A percentile compares a stretch with the other conserved stretches of the same genome.
Evolutionary conservation across 2,797 vertebrate genomes (phyloP).

Genomic region (Denticeps clupeoides): DNA sequence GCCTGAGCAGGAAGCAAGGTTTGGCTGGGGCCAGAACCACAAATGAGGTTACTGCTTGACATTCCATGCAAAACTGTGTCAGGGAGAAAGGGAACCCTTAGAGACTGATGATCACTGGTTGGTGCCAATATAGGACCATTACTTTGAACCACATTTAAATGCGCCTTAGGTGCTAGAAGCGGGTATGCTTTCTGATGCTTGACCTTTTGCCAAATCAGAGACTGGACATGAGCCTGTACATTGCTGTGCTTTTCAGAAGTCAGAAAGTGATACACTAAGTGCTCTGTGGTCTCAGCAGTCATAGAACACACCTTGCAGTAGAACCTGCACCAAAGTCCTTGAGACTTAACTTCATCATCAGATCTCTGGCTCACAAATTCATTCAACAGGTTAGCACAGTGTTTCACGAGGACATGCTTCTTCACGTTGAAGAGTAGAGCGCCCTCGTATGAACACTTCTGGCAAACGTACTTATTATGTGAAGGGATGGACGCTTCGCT

Average conservation of each 20-base stretch:
- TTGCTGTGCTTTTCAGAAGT: conserved; percentile 78
- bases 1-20: conserved; percentile 61
- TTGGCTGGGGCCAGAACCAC: conserved; percentile 47
- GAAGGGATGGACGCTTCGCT: conserved; percentile 30
- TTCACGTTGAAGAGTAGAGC: conserved; percentile 82
- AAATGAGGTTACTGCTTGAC: conserved; percentile 46
- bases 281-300: conserved; percentile 71
- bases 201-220: conserved; percentile 69
- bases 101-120: conserved; percentile 40
- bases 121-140: conserved; percentile 44
- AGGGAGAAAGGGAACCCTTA: conserved; percentile 39
- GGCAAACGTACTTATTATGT: conserved; percentile 75
- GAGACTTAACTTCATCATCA: conserved; percentile 29
- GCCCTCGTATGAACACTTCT: conserved; percentile 74
- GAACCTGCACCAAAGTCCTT: conserved; percentile 39
- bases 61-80: conserved; percentile 34
- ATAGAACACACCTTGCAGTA: conserved; percentile 85
- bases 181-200: conserved; percentile 35
- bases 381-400: conserved; percentile 67
- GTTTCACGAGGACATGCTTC: conserved; percentile 86
- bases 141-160: conserved; percentile 38
- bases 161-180: conserved; percentile 59
- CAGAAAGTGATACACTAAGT: conserved; percentile 84
- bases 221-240: conserved; percentile 73
- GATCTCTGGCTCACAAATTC: conserved; percentile 69